Evolutionary conservation across 53 echinoderm and acorn worm genomes (phyloP).

Genomic region (Paracentrotus lividus): DNA sequence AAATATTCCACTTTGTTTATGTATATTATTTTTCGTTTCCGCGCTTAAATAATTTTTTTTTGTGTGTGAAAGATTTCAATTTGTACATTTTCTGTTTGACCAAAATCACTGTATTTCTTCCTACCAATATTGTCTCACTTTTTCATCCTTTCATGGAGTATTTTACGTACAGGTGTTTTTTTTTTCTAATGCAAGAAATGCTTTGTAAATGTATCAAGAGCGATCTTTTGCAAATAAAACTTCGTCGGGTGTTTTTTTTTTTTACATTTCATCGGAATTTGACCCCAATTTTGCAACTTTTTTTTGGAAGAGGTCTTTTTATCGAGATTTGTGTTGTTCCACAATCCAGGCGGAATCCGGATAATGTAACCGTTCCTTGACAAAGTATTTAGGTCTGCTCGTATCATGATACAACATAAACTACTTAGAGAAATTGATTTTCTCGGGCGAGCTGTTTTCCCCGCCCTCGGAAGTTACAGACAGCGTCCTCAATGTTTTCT

Average conservation of each 20-base stretch:
- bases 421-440: slow-evolving; percentile 55
- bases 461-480: slow-evolving; percentile 18
- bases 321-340: not conserved
- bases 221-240: too few relatives aligned
- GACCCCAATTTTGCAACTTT: not conserved
- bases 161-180: too few relatives aligned
- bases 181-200: too few relatives aligned
- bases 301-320: not conserved
- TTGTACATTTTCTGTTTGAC: too few relatives aligned
- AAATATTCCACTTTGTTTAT: too few relatives aligned
- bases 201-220: too few relatives aligned
- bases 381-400: not conserved
- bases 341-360: not conserved
- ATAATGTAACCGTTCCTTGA: slow-evolving; percentile 8
- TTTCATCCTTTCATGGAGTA: too few relatives aligned
- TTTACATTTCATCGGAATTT: slow-evolving; percentile 10
- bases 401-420: slow-evolving; percentile 46
- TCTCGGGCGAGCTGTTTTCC: not conserved
- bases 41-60: too few relatives aligned
- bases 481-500: not conserved
- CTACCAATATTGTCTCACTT: too few relatives aligned
- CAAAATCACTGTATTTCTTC: too few relatives aligned
- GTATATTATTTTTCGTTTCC: too few relatives aligned
- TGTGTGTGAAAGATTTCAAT: too few relatives aligned
- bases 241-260: not conserved